A percentile compares a stretch with the other conserved stretches of the same genome.
These are phyloP conservation scores for Ips nitidus DNA, from an alignment of 1,140 invertebrate species.

Conservation along the genomic window DNA sequence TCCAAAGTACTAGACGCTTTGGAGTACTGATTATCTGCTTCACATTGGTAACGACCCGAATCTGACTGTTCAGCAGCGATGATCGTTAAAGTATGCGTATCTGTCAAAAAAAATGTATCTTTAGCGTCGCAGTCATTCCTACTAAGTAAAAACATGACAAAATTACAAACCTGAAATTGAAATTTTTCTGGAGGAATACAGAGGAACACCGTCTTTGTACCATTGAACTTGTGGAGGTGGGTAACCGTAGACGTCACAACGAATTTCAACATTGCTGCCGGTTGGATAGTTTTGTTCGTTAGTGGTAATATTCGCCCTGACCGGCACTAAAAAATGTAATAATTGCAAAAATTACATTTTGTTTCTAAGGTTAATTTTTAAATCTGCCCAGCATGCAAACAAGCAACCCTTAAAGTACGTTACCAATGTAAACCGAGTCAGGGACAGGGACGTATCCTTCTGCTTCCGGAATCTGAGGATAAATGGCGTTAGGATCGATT, in stretches of 20 bases:
- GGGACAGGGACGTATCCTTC: slow-evolving; percentile 8
- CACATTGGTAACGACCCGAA: slow-evolving; percentile 76
- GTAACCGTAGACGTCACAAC: slow-evolving; percentile 76
- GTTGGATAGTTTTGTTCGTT: slow-evolving; percentile 59
- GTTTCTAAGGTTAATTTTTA: neutral
- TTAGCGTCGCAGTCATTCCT: too few species aligned
- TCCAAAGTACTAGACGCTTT: slow-evolving; percentile 60
- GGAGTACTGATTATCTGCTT: slow-evolving; percentile 71
- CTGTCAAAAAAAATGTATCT: slow-evolving; percentile 52
- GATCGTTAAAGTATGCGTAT: slow-evolving; percentile 69
- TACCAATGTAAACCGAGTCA: slow-evolving; percentile 25
- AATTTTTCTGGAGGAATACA: slow-evolving; percentile 58
- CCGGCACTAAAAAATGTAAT: slow-evolving; percentile 57
- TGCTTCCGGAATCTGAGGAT: slow-evolving; percentile 18
- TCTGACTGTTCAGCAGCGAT: slow-evolving; percentile 64
- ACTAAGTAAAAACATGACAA: neutral
- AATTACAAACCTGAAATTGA: slow-evolving; percentile 59
- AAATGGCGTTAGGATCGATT: slow-evolving; percentile 36
- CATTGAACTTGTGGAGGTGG: slow-evolving; percentile 73
- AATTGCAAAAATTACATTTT: neutral
- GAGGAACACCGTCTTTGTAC: slow-evolving; percentile 70
- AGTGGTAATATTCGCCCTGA: slow-evolving; percentile 60
- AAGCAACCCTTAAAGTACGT: slow-evolving; percentile 15
- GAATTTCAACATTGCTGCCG: slow-evolving; percentile 68
- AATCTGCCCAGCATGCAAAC: slow-evolving; percentile 4